Evolutionary conservation across 2,888 invertebrate species (phyloP), one percentile per base, ranked within the genome.

Genomic region (Elysia crispata): DNA sequence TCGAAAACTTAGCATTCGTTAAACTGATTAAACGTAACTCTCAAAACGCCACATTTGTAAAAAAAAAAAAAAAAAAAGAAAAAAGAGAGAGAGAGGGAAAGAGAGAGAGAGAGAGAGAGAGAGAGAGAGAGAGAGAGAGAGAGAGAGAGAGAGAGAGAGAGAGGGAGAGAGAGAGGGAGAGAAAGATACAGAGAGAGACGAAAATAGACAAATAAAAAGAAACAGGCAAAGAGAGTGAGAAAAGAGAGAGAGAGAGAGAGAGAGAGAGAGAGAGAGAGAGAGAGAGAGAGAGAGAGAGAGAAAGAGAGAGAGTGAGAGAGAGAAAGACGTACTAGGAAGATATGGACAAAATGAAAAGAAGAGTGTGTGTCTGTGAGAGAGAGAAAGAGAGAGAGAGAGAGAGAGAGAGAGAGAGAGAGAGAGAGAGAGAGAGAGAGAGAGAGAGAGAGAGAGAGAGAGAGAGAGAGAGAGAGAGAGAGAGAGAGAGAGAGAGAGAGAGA

Each of bases 401-500:
- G 57, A 31, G 54, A 25, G 50, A 41, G 41, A 49, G 30, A 30
- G 33, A 28, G n/a, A 76, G 67, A 76, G 28, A 50, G 11, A 28
- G 1, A 50, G 8, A 3, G 6, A 20, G 25, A 25, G 1, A 28
- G 67, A 20, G 50, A 67, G 76, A 50, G 67, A 67, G 41, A 50
- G 30, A 67, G 20, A 30, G 67, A 67, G 30, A 50, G n/a, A 67
- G 54, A 67, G n/a, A 76, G 0, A 67, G 54, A 50, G 20, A 69
- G 67, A 50, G 0, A 50, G 28, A 76, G 50, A 76, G 3, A 67
- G 25, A 67, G 28, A 67, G 50, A 76, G 50, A 60, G 60, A 75
- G 60, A 62, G 30, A 33, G 60, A 62, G 33, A 60, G 31, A 31
- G 33, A 31, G 33, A 60, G 60, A 60, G 30, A 75, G 41, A 62